Percentiles rank a stretch among this genome's conserved stretches.
phyloP scores from a whole-genome alignment of 2,797 vertebrate genomes.

The Agapornis canus region DNA sequence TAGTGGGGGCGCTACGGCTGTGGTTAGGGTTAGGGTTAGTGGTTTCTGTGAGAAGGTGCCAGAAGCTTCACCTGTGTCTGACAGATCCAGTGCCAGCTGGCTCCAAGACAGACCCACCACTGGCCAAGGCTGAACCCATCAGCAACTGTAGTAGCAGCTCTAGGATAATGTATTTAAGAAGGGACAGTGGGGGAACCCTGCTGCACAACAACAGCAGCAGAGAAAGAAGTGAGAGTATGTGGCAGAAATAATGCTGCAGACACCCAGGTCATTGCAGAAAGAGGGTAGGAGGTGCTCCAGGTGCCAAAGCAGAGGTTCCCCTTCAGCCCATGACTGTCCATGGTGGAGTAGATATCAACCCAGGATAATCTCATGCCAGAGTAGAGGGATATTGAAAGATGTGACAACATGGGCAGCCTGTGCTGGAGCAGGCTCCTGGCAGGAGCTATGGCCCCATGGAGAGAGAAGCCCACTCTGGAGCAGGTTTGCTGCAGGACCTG shows the following conservation, averaged over 20 bases:
- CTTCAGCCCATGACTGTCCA: neutral
- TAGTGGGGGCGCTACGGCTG: neutral
- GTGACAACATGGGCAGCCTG: neutral
- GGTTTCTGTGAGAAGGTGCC: neutral
- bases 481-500: neutral
- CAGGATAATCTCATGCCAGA: neutral
- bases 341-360: neutral
- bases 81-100: neutral
- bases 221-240: neutral
- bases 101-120: accelerated
- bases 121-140: neutral
- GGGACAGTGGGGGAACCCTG: neutral
- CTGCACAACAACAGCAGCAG: neutral
- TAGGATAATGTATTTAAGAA: neutral
- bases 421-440: accelerated
- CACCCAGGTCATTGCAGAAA: neutral
- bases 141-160: neutral
- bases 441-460: neutral
- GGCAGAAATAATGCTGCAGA: neutral
- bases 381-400: neutral
- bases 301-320: neutral
- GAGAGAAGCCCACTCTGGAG: neutral
- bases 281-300: neutral
- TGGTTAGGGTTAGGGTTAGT: no score
- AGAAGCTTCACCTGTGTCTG: neutral